phyloP scores from a whole-genome alignment of 2,797 vertebrate species.

The Ctenopoma kingsleyae region DNA sequence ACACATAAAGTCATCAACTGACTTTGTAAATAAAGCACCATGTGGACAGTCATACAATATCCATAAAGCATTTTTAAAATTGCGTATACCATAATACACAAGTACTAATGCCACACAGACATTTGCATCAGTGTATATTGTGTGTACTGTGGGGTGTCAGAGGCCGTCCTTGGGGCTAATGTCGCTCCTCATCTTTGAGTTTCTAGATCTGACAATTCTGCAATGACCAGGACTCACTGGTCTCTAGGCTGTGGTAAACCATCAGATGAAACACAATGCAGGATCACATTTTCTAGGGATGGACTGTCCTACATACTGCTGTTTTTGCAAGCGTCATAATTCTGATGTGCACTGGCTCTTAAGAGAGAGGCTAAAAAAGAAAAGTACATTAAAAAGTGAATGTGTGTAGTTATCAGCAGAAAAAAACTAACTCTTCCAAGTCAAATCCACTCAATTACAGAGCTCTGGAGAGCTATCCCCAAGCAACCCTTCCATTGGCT shows the following conservation, averaged over 20 bases:
- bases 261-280: slow-evolving; percentile 46
- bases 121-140: slow-evolving; percentile 11
- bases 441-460: slow-evolving; percentile 78
- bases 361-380: slow-evolving; percentile 54
- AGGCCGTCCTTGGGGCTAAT: slow-evolving; percentile 27
- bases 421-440: slow-evolving; percentile 62
- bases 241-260: slow-evolving; percentile 51
- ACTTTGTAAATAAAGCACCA: neutral
- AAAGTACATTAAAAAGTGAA: slow-evolving; percentile 65
- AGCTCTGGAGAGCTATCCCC: slow-evolving; percentile 75
- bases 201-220: slow-evolving; percentile 70
- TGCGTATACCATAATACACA: neutral
- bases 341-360: slow-evolving; percentile 53
- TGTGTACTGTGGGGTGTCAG: slow-evolving; percentile 31
- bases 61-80: neutral
- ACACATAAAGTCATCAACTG: too few species aligned
- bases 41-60: neutral
- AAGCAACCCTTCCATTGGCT: slow-evolving; percentile 70
- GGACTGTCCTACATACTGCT: slow-evolving; percentile 53
- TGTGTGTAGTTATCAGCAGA: slow-evolving; percentile 71
- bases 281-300: slow-evolving; percentile 44
- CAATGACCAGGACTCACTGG: slow-evolving; percentile 49
- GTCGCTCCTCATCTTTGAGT: slow-evolving; percentile 52
- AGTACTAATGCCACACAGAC: neutral
- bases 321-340: slow-evolving; percentile 55